These are phyloP conservation scores for Seladonia tumulorum DNA, from an alignment of 2,888 invertebrate species.

Conservation along the genomic window DNA sequence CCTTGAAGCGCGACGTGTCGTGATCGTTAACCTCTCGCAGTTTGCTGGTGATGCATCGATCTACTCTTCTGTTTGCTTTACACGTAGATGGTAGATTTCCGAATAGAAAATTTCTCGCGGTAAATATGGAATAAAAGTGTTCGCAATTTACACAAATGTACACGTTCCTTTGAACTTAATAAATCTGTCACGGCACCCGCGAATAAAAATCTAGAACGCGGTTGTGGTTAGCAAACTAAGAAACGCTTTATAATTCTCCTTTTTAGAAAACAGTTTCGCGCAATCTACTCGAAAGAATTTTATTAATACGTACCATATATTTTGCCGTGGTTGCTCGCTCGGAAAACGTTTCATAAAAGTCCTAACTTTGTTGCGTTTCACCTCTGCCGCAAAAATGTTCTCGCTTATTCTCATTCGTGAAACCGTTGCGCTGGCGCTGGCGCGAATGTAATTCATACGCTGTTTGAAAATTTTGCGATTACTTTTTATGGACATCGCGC, in stretches of 20 bases:
- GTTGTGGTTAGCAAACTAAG: neutral
- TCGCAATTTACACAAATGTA: neutral
- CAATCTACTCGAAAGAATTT: neutral
- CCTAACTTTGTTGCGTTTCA: neutral
- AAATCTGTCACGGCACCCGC: neutral
- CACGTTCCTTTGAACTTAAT: neutral
- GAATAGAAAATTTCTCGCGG: slow-evolving; percentile 14
- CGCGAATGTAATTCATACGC: neutral
- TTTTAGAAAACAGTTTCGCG: neutral
- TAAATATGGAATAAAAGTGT: neutral
- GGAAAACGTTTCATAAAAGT: neutral
- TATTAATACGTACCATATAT: neutral
- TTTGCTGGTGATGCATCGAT: neutral
- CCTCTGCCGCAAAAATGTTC: neutral
- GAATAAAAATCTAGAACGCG: neutral
- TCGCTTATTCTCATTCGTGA: neutral
- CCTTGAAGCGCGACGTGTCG: slow-evolving; percentile 19
- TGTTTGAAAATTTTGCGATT: neutral
- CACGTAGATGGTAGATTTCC: neutral
- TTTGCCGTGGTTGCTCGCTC: neutral
- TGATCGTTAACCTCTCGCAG: slow-evolving; percentile 8
- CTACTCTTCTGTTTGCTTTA: neutral
- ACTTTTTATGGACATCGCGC: neutral
- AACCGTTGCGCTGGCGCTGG: too few relatives aligned
- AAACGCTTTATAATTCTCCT: neutral